Evolutionary conservation across 2,113 vertebrate species (phyloP).

Genomic region (Colaptes auratus): DNA sequence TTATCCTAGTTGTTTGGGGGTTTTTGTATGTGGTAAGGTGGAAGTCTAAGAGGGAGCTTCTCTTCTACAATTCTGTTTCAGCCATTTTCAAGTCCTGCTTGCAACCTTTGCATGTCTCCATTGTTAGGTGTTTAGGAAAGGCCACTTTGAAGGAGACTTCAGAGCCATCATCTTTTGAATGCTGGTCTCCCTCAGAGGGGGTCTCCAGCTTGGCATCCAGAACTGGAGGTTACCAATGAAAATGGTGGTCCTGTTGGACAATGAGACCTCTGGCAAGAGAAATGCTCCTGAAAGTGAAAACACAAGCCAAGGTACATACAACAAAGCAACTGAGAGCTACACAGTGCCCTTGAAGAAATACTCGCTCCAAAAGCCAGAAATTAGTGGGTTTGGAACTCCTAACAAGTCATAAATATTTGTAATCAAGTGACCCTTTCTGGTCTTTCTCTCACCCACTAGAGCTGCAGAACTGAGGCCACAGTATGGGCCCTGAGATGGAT

Average conservation of each 20-base stretch:
- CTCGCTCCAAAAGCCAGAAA: not conserved
- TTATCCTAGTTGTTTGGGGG: not conserved
- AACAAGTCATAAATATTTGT: not conserved
- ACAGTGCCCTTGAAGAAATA: not conserved
- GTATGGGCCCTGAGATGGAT: accelerated
- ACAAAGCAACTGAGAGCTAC: accelerated
- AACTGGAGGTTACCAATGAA: not conserved
- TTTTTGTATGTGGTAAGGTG: not conserved
- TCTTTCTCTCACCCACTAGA: not conserved
- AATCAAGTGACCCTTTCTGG: not conserved
- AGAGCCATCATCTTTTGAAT: not conserved
- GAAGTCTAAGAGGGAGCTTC: not conserved
- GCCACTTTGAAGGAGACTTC: not conserved
- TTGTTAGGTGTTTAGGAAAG: not conserved
- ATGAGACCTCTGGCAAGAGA: not conserved
- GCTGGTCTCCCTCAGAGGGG: not conserved
- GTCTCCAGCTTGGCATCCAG: not conserved
- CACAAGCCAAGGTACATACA: accelerated
- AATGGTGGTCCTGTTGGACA: not conserved
- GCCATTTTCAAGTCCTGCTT: not conserved
- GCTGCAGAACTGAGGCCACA: not conserved
- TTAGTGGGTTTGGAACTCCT: not conserved
- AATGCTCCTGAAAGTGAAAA: not conserved
- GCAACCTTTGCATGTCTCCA: not conserved
- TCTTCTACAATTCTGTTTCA: not conserved